Percentiles rank a stretch among this genome's conserved stretches.
Evolutionary conservation across 2,113 vertebrate species (phyloP).

Genomic region (Turdus rufiventris): DNA sequence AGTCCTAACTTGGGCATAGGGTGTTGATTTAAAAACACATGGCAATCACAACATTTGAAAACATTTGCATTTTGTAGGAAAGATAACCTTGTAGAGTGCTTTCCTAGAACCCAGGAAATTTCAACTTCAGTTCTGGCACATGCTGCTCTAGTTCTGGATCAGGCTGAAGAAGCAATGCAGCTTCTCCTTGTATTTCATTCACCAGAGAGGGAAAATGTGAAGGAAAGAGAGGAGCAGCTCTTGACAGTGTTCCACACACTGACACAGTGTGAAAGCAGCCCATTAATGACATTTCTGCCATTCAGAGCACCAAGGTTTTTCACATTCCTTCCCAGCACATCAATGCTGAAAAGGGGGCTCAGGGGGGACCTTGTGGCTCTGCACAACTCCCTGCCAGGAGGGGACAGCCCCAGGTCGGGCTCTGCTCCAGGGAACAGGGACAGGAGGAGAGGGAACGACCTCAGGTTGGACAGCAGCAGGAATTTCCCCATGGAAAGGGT

Average conservation of each 20-base stretch:
- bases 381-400: neutral
- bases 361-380: neutral
- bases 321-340: neutral
- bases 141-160: neutral
- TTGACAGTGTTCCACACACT: neutral
- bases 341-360: neutral
- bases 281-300: neutral
- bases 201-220: neutral
- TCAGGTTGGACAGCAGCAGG: rapidly evolving
- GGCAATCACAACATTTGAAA: neutral
- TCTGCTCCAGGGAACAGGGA: neutral
- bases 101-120: neutral
- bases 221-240: neutral
- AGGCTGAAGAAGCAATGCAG: neutral
- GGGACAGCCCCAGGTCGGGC: neutral
- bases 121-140: neutral
- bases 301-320: neutral
- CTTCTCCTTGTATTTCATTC: neutral
- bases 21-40: neutral
- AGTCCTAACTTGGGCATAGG: neutral
- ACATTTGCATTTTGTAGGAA: neutral
- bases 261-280: neutral
- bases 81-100: neutral
- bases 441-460: neutral
- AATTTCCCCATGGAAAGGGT: neutral